Conservation (phyloP, 2,797 vertebrate genomes). For the Hylomyscus alleni region DNA sequence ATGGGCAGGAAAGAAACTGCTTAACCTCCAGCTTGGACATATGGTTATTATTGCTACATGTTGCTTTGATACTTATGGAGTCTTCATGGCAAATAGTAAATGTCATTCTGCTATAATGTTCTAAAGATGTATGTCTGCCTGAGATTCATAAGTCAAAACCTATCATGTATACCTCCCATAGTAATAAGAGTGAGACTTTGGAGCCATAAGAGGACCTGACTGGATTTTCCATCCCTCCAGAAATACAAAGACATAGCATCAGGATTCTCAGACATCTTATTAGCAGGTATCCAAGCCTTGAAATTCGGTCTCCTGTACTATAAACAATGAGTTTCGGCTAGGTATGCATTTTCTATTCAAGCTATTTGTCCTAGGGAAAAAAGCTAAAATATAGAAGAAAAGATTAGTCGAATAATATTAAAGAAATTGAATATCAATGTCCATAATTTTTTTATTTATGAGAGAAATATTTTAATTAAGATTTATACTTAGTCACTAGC, state of each 20-base stretch:
- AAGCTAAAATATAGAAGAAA: neutral
- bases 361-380: no score
- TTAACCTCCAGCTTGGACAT: neutral
- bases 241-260: neutral
- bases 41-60: neutral
- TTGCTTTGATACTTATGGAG: neutral
- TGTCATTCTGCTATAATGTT: neutral
- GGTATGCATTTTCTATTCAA: neutral
- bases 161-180: neutral
- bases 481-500: neutral
- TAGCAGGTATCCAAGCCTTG: no score
- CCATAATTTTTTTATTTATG: neutral
- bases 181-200: no score
- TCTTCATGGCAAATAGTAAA: neutral
- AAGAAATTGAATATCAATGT: neutral
- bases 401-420: neutral
- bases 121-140: neutral
- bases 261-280: neutral
- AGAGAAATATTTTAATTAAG: neutral
- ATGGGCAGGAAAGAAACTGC: neutral
- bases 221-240: neutral
- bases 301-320: no score
- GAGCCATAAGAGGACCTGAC: neutral
- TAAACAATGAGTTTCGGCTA: neutral
- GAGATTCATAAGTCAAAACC: neutral